Conservation (phyloP, 2,888 invertebrate species). For the Athripsodes cinereus region DNA sequence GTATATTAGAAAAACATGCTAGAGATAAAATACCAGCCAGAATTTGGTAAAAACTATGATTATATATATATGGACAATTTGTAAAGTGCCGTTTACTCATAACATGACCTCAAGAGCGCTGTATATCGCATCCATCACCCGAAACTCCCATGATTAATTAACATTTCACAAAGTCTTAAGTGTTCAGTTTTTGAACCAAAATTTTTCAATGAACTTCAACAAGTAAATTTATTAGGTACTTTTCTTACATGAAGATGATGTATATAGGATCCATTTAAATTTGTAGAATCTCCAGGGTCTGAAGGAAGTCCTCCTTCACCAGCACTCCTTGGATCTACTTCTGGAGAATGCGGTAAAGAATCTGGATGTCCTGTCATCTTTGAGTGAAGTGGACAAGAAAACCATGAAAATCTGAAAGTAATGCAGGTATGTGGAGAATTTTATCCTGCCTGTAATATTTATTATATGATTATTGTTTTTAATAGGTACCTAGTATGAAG, state of each 20-base stretch:
- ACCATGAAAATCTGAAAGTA: neutral
- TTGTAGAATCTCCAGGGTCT: conserved; percentile 9
- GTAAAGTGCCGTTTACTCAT: no score
- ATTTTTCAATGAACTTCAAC: neutral
- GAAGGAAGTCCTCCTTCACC: neutral
- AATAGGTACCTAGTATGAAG: no score
- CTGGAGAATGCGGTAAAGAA: conserved; percentile 17
- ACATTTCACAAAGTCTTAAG: neutral
- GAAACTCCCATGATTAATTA: neutral
- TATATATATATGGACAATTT: no score
- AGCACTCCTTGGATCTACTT: conserved; percentile 1
- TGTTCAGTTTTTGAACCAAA: neutral
- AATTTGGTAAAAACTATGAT: no score
- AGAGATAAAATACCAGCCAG: no score
- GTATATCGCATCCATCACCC: no score
- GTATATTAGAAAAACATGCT: no score
- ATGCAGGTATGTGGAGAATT: no score
- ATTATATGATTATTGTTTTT: no score
- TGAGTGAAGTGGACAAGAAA: neutral
- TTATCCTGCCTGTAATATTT: no score
- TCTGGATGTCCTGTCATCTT: conserved; percentile 25
- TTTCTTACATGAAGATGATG: conserved; percentile 20
- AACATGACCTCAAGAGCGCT: no score
- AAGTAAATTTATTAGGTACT: no score
- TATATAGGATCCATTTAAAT: conserved; percentile 16